These are phyloP conservation scores for Labeo calbasu DNA, from an alignment of 2,797 vertebrate genomes.

Conservation along the genomic window DNA sequence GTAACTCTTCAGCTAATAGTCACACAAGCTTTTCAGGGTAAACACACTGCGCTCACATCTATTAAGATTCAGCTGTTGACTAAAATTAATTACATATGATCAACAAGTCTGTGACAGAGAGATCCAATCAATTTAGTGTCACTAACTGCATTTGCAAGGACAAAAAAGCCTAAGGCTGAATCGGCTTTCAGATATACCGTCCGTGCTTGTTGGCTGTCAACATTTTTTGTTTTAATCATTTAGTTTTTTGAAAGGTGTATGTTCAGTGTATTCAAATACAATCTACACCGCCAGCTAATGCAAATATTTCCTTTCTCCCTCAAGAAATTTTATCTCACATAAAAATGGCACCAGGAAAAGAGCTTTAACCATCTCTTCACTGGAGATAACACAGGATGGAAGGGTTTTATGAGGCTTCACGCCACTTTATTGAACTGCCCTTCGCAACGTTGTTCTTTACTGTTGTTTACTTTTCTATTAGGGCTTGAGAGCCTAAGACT, in stretches of 20 bases:
- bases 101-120: conserved; percentile 33
- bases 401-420: conserved; percentile 48
- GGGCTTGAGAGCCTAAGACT: conserved; percentile 20
- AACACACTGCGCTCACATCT: background rate
- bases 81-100: conserved; percentile 42
- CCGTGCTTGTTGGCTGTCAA: background rate
- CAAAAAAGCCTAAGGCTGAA: conserved; percentile 3
- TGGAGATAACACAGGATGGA: conserved; percentile 11
- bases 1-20: conserved; percentile 28
- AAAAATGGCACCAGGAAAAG: background rate
- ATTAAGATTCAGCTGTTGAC: conserved; percentile 26
- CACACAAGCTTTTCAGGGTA: background rate
- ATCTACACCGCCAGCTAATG: background rate
- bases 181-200: conserved; percentile 4
- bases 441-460: conserved; percentile 52
- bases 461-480: conserved; percentile 62
- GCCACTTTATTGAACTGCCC: conserved; percentile 52
- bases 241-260: background rate
- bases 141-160: conserved; percentile 38
- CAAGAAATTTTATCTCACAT: background rate
- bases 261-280: background rate
- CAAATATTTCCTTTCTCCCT: background rate
- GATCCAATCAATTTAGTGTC: conserved; percentile 46
- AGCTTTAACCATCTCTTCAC: conserved; percentile 28
- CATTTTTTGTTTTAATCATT: background rate